These are phyloP conservation scores for Brachionus rubens DNA, from an alignment of 1,140 invertebrate species.

Conservation along the genomic window DNA sequence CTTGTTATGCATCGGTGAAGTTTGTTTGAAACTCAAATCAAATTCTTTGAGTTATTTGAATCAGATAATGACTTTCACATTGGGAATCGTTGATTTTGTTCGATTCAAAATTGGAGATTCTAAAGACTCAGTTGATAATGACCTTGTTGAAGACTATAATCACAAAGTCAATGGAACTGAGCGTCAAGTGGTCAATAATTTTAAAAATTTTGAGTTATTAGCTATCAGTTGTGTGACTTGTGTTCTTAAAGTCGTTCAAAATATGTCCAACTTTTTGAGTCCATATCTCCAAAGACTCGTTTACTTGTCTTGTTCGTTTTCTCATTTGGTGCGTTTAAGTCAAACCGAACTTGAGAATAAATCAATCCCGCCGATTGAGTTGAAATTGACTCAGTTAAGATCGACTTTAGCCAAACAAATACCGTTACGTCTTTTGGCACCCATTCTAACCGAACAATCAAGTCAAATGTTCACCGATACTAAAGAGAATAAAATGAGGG, in stretches of 20 bases:
- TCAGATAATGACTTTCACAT: slow-evolving; percentile 32
- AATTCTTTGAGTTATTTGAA: slow-evolving; percentile 23
- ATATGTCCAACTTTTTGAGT: slow-evolving; percentile 74
- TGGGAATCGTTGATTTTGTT: slow-evolving; percentile 12
- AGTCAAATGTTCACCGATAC: neutral
- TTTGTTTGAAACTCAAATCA: slow-evolving; percentile 30
- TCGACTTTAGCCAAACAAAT: slow-evolving; percentile 49
- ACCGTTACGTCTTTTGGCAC: slow-evolving; percentile 59
- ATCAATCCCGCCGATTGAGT: neutral
- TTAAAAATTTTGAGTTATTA: slow-evolving; percentile 61
- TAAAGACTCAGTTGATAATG: neutral
- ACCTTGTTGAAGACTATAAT: slow-evolving; percentile 10
- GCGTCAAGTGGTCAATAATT: slow-evolving; percentile 27
- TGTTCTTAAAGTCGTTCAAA: slow-evolving; percentile 75
- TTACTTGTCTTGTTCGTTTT: slow-evolving; percentile 62
- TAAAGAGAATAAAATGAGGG: neutral
- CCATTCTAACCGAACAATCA: slow-evolving; percentile 50
- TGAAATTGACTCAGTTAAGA: slow-evolving; percentile 47
- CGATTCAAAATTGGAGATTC: slow-evolving; percentile 49
- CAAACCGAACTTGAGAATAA: neutral
- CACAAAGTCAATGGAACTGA: neutral
- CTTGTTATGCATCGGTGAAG: slow-evolving; percentile 40
- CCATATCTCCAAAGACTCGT: slow-evolving; percentile 71
- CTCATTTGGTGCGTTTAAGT: neutral
- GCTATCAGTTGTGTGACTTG: slow-evolving; percentile 69